Base-by-base conservation (phyloP, 1,140 invertebrate species). In the Micrasema longulum region DNA sequence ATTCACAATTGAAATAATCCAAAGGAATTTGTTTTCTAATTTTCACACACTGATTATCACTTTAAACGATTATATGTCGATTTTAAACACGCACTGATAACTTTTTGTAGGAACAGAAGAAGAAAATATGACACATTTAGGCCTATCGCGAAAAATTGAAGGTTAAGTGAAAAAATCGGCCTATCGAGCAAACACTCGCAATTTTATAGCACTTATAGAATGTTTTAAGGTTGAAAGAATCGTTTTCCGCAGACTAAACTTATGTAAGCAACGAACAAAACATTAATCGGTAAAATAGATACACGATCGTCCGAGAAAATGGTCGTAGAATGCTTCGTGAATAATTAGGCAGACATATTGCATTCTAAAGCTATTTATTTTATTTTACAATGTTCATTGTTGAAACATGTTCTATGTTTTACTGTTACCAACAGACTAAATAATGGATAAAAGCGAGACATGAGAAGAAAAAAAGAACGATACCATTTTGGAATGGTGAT, bases 301-400 rank as follows among this genome's bases (percentile, higher is more conserved):
- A 64, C 60, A 47, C 22, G 43, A 48, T 47, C 26, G 9, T 57
- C 38, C 41, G 47, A 23, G 18, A 64, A 47, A 64, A 64, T 14
- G 26, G n/a, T 47, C 11, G 7, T n/a, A 64, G 20, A 47, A 64
- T 45, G 43, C 23, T 31, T 23, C 60, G n/a, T 26, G 60, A 38
- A 47, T 36, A 45, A 47, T 36, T 64, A 47, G 60, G 45, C 60
- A 22, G 60, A 64, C 60, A 64, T 64, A 14, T 64, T 64, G 60
- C 43, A 64, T 45, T 64, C 20, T 64, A 45, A 63, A 63, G 43
- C n/a, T 20, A 45, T 22, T 16, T 11, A n/a, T 18, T 16, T 18
- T 47, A 31, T 47, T 60, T 10, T 60, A 60, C 36, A 48, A 64
- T 26, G 14, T 14, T 2, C 41, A 31, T 64, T 64, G 41, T 45